Base-by-base conservation (phyloP, 2,888 invertebrate species). In the Conus canariensis region DNA sequence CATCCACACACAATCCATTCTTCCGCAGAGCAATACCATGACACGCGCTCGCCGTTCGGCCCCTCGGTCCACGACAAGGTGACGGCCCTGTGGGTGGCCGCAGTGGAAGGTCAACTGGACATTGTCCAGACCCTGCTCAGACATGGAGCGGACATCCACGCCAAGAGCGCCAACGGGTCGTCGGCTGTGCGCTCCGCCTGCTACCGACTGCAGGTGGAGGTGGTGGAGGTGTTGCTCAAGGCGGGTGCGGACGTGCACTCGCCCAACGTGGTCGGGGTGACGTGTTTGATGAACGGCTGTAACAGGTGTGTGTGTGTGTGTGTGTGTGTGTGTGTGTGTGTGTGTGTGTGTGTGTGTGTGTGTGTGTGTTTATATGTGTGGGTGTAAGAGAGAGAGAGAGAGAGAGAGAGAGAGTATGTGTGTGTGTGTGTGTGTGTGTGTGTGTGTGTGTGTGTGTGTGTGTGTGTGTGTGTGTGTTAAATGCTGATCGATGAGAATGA, bases 191-290 rank as follows among this genome's bases (percentile, higher is more conserved):
- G 99, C 94, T 98, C 98, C 90, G 98, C 99, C 19, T 99, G 99
- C 96, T 83, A 83, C 82, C 56, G 82, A 2, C 56, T 83, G 82
- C 95, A 95, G 92, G 93, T 94, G 10, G 93, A 94, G 7, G 93
- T 95, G 25, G 95, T 95, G 90, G 95, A 94, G 90, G 95, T 93
- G 86, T 93, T 96, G 9, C 95, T 96, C 7, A 95, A 95, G 45
- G 93, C 96, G 89, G 95, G 95, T 16, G 96, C 96, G 0, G 95
- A 96, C 90, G 97, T 98, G 93, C 97, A 97, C 94, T 97, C 97
- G 93, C 97, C 98, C 9, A 99, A 99, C 96, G 98, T 98, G 96
- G 98, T 98, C 96, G 99, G 99, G 90, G 99, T 99, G 91, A 98
- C 99, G 1, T 99, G 99, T 96, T 97, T 99, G 92, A 99, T 99